phyloP scores from a whole-genome alignment of 1,140 invertebrate genomes.

The Tetranychus cinnabarinus region DNA sequence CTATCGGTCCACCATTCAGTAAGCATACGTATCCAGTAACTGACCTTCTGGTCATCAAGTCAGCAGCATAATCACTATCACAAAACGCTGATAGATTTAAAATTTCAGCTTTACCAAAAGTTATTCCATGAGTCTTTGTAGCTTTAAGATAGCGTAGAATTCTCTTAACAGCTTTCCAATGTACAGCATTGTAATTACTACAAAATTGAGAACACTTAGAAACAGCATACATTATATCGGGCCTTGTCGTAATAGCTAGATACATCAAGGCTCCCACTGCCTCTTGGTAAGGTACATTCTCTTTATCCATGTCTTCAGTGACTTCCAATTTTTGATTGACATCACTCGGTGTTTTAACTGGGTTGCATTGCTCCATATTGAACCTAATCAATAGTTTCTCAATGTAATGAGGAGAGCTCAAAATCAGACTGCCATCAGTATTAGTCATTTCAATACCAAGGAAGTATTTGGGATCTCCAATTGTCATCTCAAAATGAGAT shows the following conservation, averaged over 20 bases:
- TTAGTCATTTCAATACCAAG: conserved; percentile 11
- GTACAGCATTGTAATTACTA: conserved; percentile 4
- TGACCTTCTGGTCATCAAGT: conserved; percentile 9
- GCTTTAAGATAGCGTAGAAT: conserved; percentile 10
- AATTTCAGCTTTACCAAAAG: not conserved
- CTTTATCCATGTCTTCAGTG: not conserved
- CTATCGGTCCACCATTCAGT: not conserved
- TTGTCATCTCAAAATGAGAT: not conserved
- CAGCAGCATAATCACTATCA: conserved; percentile 18
- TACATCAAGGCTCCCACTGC: conserved; percentile 19
- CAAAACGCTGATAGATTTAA: not conserved
- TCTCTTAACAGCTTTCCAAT: conserved; percentile 18
- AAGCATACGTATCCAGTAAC: not conserved
- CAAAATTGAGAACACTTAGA: conserved; percentile 23
- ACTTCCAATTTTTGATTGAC: not conserved
- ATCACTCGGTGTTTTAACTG: conserved; percentile 12
- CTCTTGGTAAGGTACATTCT: conserved; percentile 11
- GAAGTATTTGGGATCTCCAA: conserved; percentile 4
- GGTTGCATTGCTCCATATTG: conserved; percentile 15
- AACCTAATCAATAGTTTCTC: conserved; percentile 14
- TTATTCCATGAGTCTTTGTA: conserved; percentile 15
- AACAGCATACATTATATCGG: conserved; percentile 24
- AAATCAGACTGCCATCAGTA: not conserved
- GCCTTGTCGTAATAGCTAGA: conserved; percentile 19
- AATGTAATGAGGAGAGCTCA: conserved; percentile 9